Base-by-base conservation (phyloP, 2,797 vertebrate genomes). In the Salmo trutta region DNA sequence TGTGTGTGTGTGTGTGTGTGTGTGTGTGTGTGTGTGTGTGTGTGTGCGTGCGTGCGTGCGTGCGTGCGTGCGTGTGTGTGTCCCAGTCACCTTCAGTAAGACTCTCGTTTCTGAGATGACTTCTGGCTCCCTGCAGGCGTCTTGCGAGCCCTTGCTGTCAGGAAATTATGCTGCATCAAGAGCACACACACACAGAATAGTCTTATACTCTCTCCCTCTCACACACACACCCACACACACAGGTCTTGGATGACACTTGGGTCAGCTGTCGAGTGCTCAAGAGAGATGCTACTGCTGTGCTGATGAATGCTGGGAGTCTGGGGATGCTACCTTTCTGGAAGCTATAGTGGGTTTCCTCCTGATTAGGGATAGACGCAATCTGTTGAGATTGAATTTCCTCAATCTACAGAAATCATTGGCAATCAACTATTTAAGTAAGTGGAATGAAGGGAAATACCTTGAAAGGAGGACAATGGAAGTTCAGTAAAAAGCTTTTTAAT, bases 1-100 rank as follows among this genome's bases (percentile, higher is more conserved):
- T 31, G 31, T 31, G 31, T 31, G 68, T 62, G 68, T 62, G 68
- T 59, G 51, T 70, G 68, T 62, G 75, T 62, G 69, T 71, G 69
- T 70, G 68, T 17, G 41, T 24, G 47, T 8, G 74, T 67, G 24
- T 24, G 8, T 5, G 75, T 16, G 24, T 6, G 76, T 29, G 41
- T 52, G 68, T 27, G 33, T 15, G 68, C 41, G 51, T 70, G 68
- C 51, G 75, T 62, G 69, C 51, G 69, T 70, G 68, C 10, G 41
- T 24, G 47, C 4, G 74, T 67, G 24, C 17, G 8, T 5, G 75
- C 10, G 24, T 6, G 76, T 29, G 41, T 52, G 68, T 27, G 33
- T 15, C 1, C 29, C 33, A 21, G 7, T 51, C 52, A 73, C 52
- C 15, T 56, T 31, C 8, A 62, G 72, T 41, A 3, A 19, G 21